Evolutionary conservation across 2,888 invertebrate species (phyloP), one percentile per base, ranked within the genome.

Genomic region (Cryptocephalus primarius): DNA sequence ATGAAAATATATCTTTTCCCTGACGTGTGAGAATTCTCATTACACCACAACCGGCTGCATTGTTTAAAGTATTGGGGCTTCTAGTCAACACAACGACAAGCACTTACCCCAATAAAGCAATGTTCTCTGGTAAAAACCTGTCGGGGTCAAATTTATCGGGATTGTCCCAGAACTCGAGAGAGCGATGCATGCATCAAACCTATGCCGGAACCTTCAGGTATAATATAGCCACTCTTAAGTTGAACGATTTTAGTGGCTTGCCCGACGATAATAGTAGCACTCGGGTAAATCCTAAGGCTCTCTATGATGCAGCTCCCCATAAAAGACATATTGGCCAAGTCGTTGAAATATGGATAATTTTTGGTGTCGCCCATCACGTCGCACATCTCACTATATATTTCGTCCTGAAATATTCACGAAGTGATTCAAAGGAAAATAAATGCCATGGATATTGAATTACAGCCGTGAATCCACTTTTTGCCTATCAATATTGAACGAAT

Each of bases 71-170:
- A n/a, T n/a, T n/a, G n/a, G n/a, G n/a, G n/a, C n/a, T n/a, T n/a
- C n/a, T n/a, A n/a, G n/a, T n/a, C n/a, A n/a, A n/a, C n/a, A n/a
- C n/a, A n/a, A n/a, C n/a, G n/a, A n/a, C n/a, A n/a, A n/a, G n/a
- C n/a, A n/a, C n/a, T n/a, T n/a, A n/a, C n/a, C n/a, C n/a, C n/a
- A n/a, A n/a, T n/a, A n/a, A n/a, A 34, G 34, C 36, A 36, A 36
- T 36, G 8, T 40, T 40, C 56, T 83, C 78, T 0, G 78, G 75
- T 39, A 79, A 60, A 64, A 86, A 86, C 50, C 85, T 69, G 43
- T 85, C 83, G 0, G 84, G 83, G 58, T 82, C 77, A 60, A 82
- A 85, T 48, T 69, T 72, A 42, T 74, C 65, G 1, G 86, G 82
- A 51, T 84, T 72, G 0, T 78, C 73, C 67, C 75, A 86, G 42